Conservation (phyloP, 2,797 vertebrate genomes). For the Pangasius larnaudii region DNA sequence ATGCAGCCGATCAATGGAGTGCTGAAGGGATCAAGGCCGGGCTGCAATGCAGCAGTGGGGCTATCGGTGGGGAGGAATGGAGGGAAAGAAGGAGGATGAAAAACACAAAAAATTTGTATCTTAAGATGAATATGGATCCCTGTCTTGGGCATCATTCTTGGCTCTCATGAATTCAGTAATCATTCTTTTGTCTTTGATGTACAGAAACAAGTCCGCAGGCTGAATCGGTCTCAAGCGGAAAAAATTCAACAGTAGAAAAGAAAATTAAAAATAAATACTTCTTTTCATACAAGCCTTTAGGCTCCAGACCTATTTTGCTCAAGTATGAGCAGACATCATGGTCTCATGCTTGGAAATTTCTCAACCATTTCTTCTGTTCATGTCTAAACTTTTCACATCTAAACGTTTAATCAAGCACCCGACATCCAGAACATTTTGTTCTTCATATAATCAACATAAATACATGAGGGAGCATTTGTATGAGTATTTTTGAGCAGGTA, state of each 20-base stretch:
- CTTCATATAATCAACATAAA: neutral
- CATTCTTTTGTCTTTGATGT: conserved; percentile 6
- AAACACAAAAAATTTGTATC: neutral
- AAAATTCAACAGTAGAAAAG: neutral
- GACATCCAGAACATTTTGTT: neutral
- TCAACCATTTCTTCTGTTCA: neutral
- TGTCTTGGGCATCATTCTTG: neutral
- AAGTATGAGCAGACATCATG: neutral
- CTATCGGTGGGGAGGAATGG: neutral
- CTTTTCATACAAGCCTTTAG: neutral
- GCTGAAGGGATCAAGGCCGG: conserved; percentile 19
- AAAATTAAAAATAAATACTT: neutral
- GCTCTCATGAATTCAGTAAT: neutral
- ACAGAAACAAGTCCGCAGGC: neutral
- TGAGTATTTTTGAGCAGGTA: neutral
- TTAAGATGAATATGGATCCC: neutral
- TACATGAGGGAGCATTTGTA: neutral
- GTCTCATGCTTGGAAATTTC: neutral
- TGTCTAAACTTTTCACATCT: neutral
- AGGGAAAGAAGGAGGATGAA: neutral
- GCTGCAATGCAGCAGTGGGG: conserved; percentile 21
- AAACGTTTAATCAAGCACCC: neutral
- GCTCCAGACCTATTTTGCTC: conserved; percentile 1
- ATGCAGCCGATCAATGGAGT: conserved; percentile 53
- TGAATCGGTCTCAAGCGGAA: neutral